Percentiles rank a stretch among this genome's conserved stretches.
Conservation (phyloP, 2,113 vertebrate species). For the Urocolius indicus region DNA sequence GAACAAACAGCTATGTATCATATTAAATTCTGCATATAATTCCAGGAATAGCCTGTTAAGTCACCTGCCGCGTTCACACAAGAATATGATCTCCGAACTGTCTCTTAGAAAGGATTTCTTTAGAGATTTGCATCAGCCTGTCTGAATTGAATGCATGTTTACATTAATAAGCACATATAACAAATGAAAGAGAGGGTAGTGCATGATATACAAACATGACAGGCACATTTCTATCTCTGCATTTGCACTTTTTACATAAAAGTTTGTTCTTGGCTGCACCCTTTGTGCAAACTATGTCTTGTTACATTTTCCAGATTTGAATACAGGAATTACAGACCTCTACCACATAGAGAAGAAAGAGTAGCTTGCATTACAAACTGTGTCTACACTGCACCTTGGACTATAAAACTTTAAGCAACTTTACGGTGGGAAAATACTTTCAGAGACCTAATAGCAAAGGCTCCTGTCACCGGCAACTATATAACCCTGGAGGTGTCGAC, state of each 20-base stretch:
- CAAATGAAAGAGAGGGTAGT: neutral
- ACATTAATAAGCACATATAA: neutral
- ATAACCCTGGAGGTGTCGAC: neutral
- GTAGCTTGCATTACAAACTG: neutral
- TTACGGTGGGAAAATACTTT: neutral
- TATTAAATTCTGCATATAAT: conserved; percentile 62
- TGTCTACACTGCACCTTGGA: neutral
- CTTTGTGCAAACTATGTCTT: neutral
- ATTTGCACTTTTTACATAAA: neutral
- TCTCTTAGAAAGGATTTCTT: conserved; percentile 10
- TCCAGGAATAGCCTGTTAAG: conserved; percentile 53
- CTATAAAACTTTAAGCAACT: neutral
- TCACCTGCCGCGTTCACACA: conserved; percentile 40
- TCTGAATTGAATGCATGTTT: neutral
- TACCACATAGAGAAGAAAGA: fast-evolving
- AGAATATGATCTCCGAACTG: neutral
- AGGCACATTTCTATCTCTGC: neutral
- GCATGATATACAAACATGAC: fast-evolving
- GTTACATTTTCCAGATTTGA: neutral
- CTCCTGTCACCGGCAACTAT: fast-evolving
- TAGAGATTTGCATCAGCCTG: neutral
- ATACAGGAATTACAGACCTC: neutral
- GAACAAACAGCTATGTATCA: conserved; percentile 72
- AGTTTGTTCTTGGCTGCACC: neutral
- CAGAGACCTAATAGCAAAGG: neutral